Conservation (phyloP, 2,797 vertebrate genomes). For the Pogoniulus pusillus region DNA sequence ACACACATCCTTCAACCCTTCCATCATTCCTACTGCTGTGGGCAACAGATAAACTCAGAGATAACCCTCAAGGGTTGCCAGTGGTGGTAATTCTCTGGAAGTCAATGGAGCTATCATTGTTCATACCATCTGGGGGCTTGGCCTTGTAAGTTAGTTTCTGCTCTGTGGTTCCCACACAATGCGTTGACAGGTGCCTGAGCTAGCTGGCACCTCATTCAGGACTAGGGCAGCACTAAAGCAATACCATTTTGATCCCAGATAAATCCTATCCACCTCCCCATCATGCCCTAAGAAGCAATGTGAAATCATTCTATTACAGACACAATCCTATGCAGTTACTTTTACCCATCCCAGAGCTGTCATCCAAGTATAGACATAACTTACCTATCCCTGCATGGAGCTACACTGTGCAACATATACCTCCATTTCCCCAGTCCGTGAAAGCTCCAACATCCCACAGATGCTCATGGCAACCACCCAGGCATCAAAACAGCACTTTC, state of each 20-base stretch:
- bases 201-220: not conserved
- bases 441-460: not conserved
- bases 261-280: not conserved
- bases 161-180: not conserved
- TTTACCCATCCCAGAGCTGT: not conserved
- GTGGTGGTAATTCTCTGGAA: not conserved
- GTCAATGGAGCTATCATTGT: not conserved
- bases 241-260: not conserved
- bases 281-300: not conserved
- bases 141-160: not conserved
- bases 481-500: not conserved
- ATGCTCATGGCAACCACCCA: fast-evolving
- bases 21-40: not conserved
- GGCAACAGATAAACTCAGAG: not conserved
- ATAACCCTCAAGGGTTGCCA: not conserved
- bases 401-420: not conserved
- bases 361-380: not conserved
- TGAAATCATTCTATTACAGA: not conserved
- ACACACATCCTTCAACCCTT: not conserved
- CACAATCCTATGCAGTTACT: not conserved
- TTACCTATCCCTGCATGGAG: not conserved
- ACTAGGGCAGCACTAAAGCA: not conserved
- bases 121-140: not conserved
- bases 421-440: not conserved
- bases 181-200: not conserved